Evolutionary conservation across 2,797 vertebrate species (phyloP), one percentile per base, ranked within the genome.

Genomic region (Lutjanus argentimaculatus): DNA sequence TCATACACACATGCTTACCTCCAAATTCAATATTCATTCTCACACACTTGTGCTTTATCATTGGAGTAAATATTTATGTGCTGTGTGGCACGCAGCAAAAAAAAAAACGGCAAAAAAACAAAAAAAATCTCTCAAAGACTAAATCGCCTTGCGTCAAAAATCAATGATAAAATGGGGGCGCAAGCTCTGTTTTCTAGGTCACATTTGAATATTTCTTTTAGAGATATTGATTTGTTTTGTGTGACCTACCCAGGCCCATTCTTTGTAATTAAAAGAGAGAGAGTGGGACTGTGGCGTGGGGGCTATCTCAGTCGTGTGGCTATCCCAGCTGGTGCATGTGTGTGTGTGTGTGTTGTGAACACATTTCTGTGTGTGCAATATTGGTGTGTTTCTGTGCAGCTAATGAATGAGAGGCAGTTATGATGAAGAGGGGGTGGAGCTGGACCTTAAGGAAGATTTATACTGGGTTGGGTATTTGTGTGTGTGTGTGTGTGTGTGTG

Each of bases 131-230:
- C 61, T 82, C 82, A 87, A 89, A 92, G 75, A 91, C 89, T 87
- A 90, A 92, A 94, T 92, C 79, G 86, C 89, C 89, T 86, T 87
- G 85, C 84, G 82, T 95, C 87, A 88, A 94, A 96, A 96, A 96
- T 96, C 95, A 94, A 96, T 95, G 89, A 85, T 94, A 94, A 94
- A 95, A 95, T 92, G 91, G 84, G 88, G 90, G 89, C 79, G 84
- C 88, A 46, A 84, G 90, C 88, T 91, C 82, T 88, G 88, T 93
- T 95, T 95, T 96, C 95, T 95, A 95, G 94, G 95, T 95, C 95
- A 94, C 90, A 95, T 96, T 94, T 95, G 92, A 95, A 96, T 95
- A 96, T 95, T 94, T 95, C 76, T 95, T 94, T 95, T 90, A 92
- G 86, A 92, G 92, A 4, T 95, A 96, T 96, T 95, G 95, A 96